Base-by-base conservation (phyloP, 1,140 invertebrate species). In the Ganaspis sp. region DNA sequence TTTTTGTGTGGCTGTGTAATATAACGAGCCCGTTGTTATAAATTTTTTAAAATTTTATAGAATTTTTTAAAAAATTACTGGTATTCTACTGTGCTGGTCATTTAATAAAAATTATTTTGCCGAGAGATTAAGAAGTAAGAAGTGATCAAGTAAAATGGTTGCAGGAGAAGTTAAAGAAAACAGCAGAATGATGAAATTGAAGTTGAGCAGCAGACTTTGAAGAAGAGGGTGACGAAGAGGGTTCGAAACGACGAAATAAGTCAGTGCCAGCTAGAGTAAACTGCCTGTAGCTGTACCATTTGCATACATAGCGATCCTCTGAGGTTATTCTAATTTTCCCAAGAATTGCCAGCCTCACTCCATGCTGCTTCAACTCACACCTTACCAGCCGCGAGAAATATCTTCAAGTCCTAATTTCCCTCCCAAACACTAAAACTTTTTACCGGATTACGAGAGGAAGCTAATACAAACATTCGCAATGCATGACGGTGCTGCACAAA, bases 241-340 rank as follows among this genome's bases (percentile, higher is more conserved):
- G 38, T 40, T 21, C 17, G 40, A 26, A 71, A 71, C 23, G 70
- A 45, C 19, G 40, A 49, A 71, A 71, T 71, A 71, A 71, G 70
- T 71, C 70, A 71, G 38, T 71, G 42, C 70, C 15, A 26, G 42
- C 38, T 42, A 45, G 23, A 71, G 40, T 42, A 71, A 45, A 71
- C 42, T 71, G 42, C 38, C 42, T 45, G 40, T 45, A 71, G 70
- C 70, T 26, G 40, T 45, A 42, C 42, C 42, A 71, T 71, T 71
- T 71, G 70, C 70, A 71, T 71, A 71, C 70, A 71, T 71, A 71
- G 70, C 70, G 70, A 45, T 71, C 42, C 70, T 71, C 34, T 40
- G 70, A 49, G 70, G 42, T 45, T 71, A 71, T 71, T 37, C 42
- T 42, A 58, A 73, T 73, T 17, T 74, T 58, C 53, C 34, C 23